Evolutionary conservation across 2,113 vertebrate species (phyloP).

Genomic region (Vanacampus margaritifer): DNA sequence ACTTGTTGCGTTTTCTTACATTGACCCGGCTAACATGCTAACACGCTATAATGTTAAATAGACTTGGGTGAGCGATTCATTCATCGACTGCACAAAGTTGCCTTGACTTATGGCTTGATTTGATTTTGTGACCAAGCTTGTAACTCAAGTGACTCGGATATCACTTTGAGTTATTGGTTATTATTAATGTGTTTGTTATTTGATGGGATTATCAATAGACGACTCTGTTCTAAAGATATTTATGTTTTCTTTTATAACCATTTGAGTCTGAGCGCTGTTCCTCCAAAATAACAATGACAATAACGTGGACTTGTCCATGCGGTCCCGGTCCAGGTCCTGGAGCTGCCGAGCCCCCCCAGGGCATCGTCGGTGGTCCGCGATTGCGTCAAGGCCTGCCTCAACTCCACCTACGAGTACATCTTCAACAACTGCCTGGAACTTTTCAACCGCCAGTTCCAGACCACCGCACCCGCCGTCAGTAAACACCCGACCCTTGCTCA

Average conservation of each 20-base stretch:
- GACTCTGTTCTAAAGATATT: background rate
- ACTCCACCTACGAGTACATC: slow-evolving; percentile 98
- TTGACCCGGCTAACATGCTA: background rate
- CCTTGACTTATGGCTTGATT: too few species aligned
- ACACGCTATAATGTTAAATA: too few species aligned
- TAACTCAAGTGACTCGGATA: too few species aligned
- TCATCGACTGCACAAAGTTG: too few species aligned
- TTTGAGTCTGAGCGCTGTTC: background rate
- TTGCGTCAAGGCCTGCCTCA: slow-evolving; percentile 95
- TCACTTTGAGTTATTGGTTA: too few species aligned
- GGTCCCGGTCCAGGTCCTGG: slow-evolving; percentile 78
- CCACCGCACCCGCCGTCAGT: slow-evolving; percentile 73
- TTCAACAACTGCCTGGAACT: slow-evolving; percentile 97
- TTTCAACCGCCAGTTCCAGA: slow-evolving; percentile 89
- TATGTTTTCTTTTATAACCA: background rate
- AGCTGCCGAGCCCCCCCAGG: slow-evolving; percentile 89
- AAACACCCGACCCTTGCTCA: background rate
- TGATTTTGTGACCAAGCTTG: too few species aligned
- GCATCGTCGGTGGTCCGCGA: slow-evolving; percentile 92
- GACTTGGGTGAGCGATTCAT: too few species aligned
- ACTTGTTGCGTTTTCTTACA: background rate
- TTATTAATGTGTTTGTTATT: too few species aligned
- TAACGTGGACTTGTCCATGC: background rate
- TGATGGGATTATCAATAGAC: too few species aligned
- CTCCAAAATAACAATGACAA: background rate